phyloP scores from a whole-genome alignment of 2,797 vertebrate genomes.

The Sphaeramia orbicularis region DNA sequence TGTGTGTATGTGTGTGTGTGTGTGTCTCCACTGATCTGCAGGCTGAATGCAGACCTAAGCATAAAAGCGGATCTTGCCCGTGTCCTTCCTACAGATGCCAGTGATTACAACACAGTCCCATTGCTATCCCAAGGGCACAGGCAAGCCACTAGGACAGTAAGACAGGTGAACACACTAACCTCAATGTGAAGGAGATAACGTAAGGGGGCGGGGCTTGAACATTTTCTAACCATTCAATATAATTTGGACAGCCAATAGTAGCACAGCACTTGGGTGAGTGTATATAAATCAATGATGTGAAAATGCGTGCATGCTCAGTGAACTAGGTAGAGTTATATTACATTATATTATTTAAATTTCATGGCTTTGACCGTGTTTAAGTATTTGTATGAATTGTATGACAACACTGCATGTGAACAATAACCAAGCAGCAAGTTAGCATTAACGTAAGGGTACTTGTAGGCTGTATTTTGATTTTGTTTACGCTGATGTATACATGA shows the following conservation, averaged over 20 bases:
- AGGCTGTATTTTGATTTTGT: background rate
- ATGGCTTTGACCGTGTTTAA: background rate
- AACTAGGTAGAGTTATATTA: background rate
- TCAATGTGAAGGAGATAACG: conserved; percentile 35
- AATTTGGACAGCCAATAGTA: conserved; percentile 52
- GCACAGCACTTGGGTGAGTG: conserved; percentile 5
- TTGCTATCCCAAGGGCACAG: conserved; percentile 48
- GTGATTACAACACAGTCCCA: conserved; percentile 69
- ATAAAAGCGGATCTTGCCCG: conserved; percentile 78
- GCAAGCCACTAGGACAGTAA: conserved; percentile 54
- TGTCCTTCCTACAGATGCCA: conserved; percentile 71
- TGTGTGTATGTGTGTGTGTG: conserved; percentile 29
- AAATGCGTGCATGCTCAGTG: conserved; percentile 20
- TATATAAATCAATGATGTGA: conserved; percentile 35
- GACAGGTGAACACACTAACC: conserved; percentile 28
- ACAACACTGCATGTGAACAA: background rate
- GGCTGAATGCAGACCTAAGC: conserved; percentile 82
- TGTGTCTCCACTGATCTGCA: conserved; percentile 63
- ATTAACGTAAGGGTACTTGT: background rate
- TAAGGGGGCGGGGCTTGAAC: conserved; percentile 42
- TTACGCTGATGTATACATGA: conserved; percentile 6
- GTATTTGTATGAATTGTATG: background rate
- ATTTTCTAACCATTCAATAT: conserved; percentile 48
- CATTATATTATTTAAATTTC: background rate
- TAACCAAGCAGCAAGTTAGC: background rate